Base-by-base conservation (phyloP, 1,140 invertebrate species). In the Eupristina koningsbergeri region DNA sequence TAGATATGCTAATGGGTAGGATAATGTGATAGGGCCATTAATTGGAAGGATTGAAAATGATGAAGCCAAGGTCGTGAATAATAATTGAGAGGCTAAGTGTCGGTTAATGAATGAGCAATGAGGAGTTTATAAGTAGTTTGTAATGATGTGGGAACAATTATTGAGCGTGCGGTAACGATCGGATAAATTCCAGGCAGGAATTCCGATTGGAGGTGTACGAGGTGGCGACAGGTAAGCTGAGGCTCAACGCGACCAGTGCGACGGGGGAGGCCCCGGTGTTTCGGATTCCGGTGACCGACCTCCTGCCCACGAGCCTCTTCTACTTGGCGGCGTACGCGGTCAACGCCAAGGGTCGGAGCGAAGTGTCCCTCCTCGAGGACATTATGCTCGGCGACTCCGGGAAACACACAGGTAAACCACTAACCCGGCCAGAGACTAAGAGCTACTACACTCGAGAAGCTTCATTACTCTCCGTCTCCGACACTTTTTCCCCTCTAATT, bases 351-450 rank as follows among this genome's bases (percentile, higher is more conserved):
- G 97, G 97, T 69, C 94, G 95, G 82, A 97, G 96, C 85, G 96
- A 97, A 87, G 94, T 95, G 31, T 94, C 95, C 77, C 93, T 97
- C 0, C 92, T 98, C 22, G 96, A 97, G 89, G 96, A 97, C 88
- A 96, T 97, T 87, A 96, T 96, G 81, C 95, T 97, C 86, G 96
- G 96, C 89, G 96, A 97, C 90, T 96, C 97, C 8, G 97, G 97
- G 87, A 97, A 96, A 89, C 94, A 96, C 88, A 95, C 96, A 92
- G 96, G 97, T 97, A 93, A 93, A 90, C 89, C n/a, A n/a, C n/a
- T n/a, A n/a, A n/a, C n/a, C n/a, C n/a, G n/a, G n/a, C n/a, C n/a
- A n/a, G n/a, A n/a, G n/a, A n/a, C n/a, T n/a, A n/a, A n/a, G n/a
- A n/a, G 3, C 8, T n/a, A 50, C 67, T 41, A 3, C 13, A 34